These are phyloP conservation scores for Tragelaphus strepsiceros DNA, from an alignment of 2,113 vertebrate genomes.

Conservation along the genomic window DNA sequence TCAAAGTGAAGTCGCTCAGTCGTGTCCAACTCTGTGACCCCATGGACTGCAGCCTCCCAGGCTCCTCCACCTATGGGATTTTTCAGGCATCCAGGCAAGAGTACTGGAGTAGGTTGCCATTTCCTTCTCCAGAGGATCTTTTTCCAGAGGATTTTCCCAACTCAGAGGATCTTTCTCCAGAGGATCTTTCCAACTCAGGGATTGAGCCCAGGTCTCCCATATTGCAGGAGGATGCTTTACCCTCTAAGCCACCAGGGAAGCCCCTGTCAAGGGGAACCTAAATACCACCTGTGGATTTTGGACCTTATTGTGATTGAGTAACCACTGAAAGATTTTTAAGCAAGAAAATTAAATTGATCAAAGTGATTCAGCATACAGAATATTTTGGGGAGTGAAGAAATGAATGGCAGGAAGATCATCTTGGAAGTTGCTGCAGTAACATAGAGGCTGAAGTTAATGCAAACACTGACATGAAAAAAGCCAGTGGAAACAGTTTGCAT, in stretches of 20 bases:
- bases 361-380: not conserved
- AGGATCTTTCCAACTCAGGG: no score
- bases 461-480: slow-evolving; percentile 17
- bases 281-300: not conserved
- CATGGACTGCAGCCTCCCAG: not conserved
- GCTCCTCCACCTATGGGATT: not conserved
- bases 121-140: no score
- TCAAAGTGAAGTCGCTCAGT: no score
- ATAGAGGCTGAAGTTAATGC: not conserved
- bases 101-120: not conserved
- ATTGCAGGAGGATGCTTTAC: no score
- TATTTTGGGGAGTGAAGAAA: not conserved
- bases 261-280: not conserved
- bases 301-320: not conserved
- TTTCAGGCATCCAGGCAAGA: not conserved
- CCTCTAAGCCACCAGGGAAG: no score
- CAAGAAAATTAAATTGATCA: slow-evolving; percentile 22
- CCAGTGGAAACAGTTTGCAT: not conserved
- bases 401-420: not conserved
- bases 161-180: no score
- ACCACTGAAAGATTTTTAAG: slow-evolving; percentile 24
- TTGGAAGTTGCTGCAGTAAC: not conserved
- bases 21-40: no score
- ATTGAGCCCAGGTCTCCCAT: not conserved
- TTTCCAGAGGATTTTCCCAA: no score